Evolutionary conservation across 2,797 vertebrate species (phyloP), one percentile per base, ranked within the genome.

Genomic region (Propithecus deckenii): DNA sequence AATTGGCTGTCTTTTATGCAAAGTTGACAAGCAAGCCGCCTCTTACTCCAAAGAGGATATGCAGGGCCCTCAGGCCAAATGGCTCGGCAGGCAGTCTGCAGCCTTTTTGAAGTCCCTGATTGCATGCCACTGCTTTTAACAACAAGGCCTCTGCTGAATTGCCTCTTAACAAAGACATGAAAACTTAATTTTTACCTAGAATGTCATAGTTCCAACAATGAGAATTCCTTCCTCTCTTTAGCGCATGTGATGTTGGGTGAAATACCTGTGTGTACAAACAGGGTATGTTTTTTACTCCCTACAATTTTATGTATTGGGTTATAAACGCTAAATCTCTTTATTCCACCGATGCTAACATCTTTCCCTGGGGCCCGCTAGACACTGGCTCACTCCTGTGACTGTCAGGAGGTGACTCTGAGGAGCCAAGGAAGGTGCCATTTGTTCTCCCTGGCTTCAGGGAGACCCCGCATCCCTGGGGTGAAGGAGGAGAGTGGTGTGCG

Each of bases 1-100:
- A 99, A 98, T 98, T 98, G 98, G 96, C 98, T 98, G 98, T 97
- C 98, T 98, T 97, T 97, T 98, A 98, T 65, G 83, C 97, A 97
- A 86, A 96, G 95, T 92, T 98, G 98, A 98, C 97, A 97, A 96
- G 97, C 97, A 80, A 93, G 97, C 94, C 84, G 74, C 96, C 96
- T 93, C 92, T 97, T 81, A 97, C 63, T 67, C 76, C 93, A 97
- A 96, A 98, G 97, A 98, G 97, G 97, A 98, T 98, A 97, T 95
- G 98, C 90, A 98, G 98, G 97, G 96, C 98, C 97, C 92, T 59
- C 25, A 2, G 96, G 98, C 98, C 99, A 99, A 98, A 98, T 98
- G 96, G 91, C 98, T 97, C 81, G 55, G 83, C 90, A 93, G 97
- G 92, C 94, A 94, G 97, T 97, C 98, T 98, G 96, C 96, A 97